These are phyloP conservation scores for Sitta carolinensis DNA, from an alignment of 2,797 vertebrate genomes.

Conservation along the genomic window DNA sequence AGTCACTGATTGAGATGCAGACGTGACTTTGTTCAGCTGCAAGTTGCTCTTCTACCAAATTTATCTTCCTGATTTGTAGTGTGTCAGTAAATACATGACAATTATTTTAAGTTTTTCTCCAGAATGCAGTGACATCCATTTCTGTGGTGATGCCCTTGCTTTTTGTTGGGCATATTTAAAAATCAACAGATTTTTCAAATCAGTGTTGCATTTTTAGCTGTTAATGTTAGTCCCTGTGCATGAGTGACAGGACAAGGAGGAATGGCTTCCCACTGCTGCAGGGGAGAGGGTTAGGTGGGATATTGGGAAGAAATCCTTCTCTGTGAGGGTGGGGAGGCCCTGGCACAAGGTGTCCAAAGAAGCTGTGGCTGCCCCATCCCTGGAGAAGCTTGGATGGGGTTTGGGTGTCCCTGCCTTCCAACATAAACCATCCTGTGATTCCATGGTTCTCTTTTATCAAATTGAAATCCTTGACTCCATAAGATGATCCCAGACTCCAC, in stretches of 20 bases:
- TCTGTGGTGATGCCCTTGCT: not conserved
- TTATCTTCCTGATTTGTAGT: not conserved
- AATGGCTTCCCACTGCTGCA: not conserved
- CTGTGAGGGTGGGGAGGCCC: not conserved
- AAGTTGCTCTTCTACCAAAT: not conserved
- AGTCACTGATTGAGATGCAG: not conserved
- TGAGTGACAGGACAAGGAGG: not conserved
- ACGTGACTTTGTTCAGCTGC: not conserved
- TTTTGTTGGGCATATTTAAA: not conserved
- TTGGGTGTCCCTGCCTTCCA: not conserved
- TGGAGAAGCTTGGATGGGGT: not conserved
- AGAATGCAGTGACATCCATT: not conserved
- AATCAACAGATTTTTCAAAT: not conserved
- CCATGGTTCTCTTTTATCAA: not conserved
- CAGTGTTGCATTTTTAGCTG: not conserved
- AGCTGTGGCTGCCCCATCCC: not conserved
- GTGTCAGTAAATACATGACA: not conserved
- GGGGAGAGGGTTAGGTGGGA: not conserved
- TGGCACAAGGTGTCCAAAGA: not conserved
- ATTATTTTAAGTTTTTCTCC: not conserved
- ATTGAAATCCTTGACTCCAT: not conserved
- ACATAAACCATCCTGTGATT: not conserved
- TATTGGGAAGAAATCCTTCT: not conserved
- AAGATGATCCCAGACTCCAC: not conserved
- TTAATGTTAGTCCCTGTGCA: not conserved